These are phyloP conservation scores for Drosophila pruinosa DNA, from an alignment of 1,140 invertebrate genomes.

Conservation along the genomic window DNA sequence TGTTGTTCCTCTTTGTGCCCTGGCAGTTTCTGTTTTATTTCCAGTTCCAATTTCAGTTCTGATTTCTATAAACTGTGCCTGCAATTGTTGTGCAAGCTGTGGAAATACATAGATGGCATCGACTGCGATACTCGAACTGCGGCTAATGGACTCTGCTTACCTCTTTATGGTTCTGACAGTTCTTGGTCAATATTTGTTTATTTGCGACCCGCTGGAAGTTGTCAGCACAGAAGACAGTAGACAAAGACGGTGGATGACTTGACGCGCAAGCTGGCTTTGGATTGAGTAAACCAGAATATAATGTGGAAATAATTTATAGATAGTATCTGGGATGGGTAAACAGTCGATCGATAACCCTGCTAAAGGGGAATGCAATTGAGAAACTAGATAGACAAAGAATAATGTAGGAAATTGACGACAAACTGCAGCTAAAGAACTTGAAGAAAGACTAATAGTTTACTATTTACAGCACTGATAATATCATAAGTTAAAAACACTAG, in stretches of 20 bases:
- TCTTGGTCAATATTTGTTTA: slow-evolving; percentile 37
- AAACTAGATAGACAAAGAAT: not conserved
- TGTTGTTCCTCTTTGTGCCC: not conserved
- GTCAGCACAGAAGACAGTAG: not conserved
- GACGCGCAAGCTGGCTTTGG: not conserved
- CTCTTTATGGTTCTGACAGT: slow-evolving; percentile 14
- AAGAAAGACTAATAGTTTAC: not conserved
- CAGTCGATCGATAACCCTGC: not conserved
- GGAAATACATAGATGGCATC: slow-evolving; percentile 13
- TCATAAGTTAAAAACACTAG: too few relatives aligned
- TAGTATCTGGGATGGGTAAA: slow-evolving; percentile 7
- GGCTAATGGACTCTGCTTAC: slow-evolving; percentile 5
- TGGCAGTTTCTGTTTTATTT: not conserved
- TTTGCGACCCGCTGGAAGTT: not conserved
- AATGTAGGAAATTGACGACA: not conserved
- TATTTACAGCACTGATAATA: not conserved
- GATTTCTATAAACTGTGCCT: slow-evolving; percentile 38
- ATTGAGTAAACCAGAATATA: slow-evolving; percentile 39
- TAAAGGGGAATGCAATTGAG: not conserved
- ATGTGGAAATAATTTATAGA: slow-evolving; percentile 44
- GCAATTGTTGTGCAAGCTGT: slow-evolving; percentile 38
- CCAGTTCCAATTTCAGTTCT: slow-evolving; percentile 2
- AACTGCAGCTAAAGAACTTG: not conserved
- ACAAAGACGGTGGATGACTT: not conserved
- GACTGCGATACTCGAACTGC: not conserved